Evolutionary conservation across 1,140 invertebrate genomes (phyloP), one percentile per base, ranked within the genome.

Genomic region (Zaprionus ornatus): DNA sequence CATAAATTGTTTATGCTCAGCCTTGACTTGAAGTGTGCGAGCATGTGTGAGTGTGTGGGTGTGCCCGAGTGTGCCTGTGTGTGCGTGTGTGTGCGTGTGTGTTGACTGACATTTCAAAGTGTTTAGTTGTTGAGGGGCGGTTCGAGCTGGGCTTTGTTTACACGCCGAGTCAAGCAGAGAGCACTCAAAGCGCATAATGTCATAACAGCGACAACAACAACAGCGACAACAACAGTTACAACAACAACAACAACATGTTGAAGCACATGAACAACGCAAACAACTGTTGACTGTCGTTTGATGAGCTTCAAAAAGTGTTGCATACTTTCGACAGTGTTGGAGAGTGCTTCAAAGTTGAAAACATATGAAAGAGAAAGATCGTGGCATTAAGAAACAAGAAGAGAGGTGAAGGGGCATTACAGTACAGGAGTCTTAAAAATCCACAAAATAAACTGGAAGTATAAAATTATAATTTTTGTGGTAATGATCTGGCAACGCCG

Each of bases 1-100:
- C 77, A 82, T 86, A 87, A 86, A 87, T 87, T 74, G 83, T 85
- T 86, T 76, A 79, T 76, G 71, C 50, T 68, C 67, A 56, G 68
- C 77, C 59, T 65, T 32, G 19, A 35, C 35, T 68, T 73, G 48
- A 74, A 55, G 64, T 45, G 60, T 50, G 17, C 23, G 10, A n/a
- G 37, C 48, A 25, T 37, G 55, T 55, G 27, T 62, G 48, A 10
- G 19, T 37, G 29, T 42, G 19, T 76, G 66, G 15, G 57, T 52
- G 54, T 40, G n/a, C n/a, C n/a, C n/a, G n/a, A 21, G 32, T 29
- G 23, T 10, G 54, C 1, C 0, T 32, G 19, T 1, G 2, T n/a
- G 4, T 52, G 10, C 17, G 25, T n/a, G 60, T 63, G 37, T 35
- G 23, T 19, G 6, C 19, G 40, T 45, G 40, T 45, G 3, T 54